Evolutionary conservation across 2,113 vertebrate species (phyloP), one percentile per base, ranked within the genome.

Genomic region (Danionella cerebrum): DNA sequence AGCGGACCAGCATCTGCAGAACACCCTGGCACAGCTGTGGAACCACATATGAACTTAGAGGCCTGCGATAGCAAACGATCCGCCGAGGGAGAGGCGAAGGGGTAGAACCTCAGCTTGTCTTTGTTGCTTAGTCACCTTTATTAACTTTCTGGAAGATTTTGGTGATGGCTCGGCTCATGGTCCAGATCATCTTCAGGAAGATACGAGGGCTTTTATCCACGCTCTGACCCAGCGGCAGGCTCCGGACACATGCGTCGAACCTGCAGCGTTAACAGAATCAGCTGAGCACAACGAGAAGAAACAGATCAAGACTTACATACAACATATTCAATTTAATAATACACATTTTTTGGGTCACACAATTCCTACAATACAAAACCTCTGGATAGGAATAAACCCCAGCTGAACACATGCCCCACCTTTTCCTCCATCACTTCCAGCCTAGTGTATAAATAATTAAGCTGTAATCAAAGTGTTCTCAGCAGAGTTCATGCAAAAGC

Each of bases 191-290:
- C 16, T 38, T 80, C 41, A 94, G 81, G 74, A 96, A 97, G 79
- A 91, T 94, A 0, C 0, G 0, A 0, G 90, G 90, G 76, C 93
- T 97, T 57, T 85, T 91, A 38, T 80, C 77, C 27, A 96, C 87
- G 0, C 54, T 77, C 81, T 92, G 93, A 13, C 83, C 84, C 70
- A 94, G 93, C 0, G 94, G 94, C 39, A 96, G 83, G 70, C 90
- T 90, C 59, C 85, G 86, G 72, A 86, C 89, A 69, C 94, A 97
- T 0, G 91, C 91, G 1, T 96, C 93, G 69, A 96, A 96, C 81
- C 94, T 98, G 58, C 35, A 36, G 18, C n/a, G n/a, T n/a, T n/a
- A n/a, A n/a, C n/a, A n/a, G n/a, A n/a, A n/a, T n/a, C n/a, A n/a
- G n/a, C n/a, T n/a, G n/a, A n/a, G n/a, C n/a, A n/a, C n/a, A n/a